These are phyloP conservation scores for Coregonus ussuriensis DNA, from an alignment of 2,797 vertebrate species.

Conservation along the genomic window DNA sequence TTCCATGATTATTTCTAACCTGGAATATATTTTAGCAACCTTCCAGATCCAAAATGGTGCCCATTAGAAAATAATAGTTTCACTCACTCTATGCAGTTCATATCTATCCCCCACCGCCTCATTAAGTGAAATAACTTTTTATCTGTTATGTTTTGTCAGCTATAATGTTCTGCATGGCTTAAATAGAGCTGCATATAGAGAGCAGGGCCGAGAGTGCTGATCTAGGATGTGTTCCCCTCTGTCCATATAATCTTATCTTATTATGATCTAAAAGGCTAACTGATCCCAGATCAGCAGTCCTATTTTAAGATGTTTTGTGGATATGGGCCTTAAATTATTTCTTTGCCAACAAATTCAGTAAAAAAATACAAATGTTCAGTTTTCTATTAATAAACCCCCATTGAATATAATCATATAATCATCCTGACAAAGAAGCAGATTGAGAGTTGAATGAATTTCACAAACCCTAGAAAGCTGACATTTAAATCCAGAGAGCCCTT, in stretches of 20 bases:
- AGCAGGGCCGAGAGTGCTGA: not conserved
- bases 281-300: no score
- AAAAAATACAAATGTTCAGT: not conserved
- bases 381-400: no score
- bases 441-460: not conserved
- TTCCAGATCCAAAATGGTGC: not conserved
- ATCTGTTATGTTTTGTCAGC: not conserved
- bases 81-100: not conserved
- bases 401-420: no score
- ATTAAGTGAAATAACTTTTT: no score
- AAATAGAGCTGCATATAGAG: not conserved
- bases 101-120: not conserved
- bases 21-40: not conserved
- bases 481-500: not conserved
- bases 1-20: not conserved
- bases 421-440: not conserved
- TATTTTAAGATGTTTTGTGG: no score
- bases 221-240: no score
- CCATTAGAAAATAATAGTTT: not conserved
- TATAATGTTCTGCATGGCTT: not conserved
- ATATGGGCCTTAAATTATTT: not conserved
- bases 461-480: not conserved
- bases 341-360: no score
- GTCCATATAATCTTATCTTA: no score
- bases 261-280: no score